Evolutionary conservation across 2,113 vertebrate species (phyloP), one percentile per base, ranked within the genome.

Genomic region (Willisornis vidua): DNA sequence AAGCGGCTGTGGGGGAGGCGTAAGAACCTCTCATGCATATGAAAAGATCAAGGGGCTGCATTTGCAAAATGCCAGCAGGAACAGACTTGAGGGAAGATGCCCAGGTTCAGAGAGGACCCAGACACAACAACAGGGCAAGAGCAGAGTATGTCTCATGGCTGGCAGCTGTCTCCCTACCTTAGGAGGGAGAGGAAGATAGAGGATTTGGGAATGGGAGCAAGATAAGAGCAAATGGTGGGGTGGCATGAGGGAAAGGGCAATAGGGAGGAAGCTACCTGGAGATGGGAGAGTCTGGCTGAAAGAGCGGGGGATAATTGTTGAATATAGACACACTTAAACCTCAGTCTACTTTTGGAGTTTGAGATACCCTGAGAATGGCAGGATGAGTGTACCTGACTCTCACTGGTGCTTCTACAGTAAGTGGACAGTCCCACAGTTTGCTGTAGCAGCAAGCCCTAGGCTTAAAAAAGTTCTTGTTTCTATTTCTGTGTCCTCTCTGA

Each of bases 41-140:
- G 96, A 96, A 96, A 94, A 96, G 93, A 97, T 97, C 96, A 97
- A 97, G 94, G 95, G 80, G 45, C 85, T 90, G 88, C 95, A 84
- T 84, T 86, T 95, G 88, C 76, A 37, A 93, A 88, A 46, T 77
- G 71, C 28, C 82, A 80, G 79, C 78, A 71, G 93, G 90, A 93
- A 77, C 85, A 94, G 87, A 90, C 62, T 12, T 74, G 78, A 62
- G 82, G 48, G 1, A 15, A 90, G 90, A 59, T 83, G 94, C 71
- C 51, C 31, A 20, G 19, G 75, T 80, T 95, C 63, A 76, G 91
- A 87, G 74, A 55, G 43, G 59, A 80, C 71, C 9, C 67, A 85
- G 67, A 54, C 6, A 10, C 39, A 66, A 81, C 62, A 80, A 63
- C 39, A 59, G 55, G 51, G 82, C 62, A 89, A 79, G 43, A 79